Evolutionary conservation across 2,113 vertebrate genomes (phyloP).

Genomic region (Ophiodon elongatus): DNA sequence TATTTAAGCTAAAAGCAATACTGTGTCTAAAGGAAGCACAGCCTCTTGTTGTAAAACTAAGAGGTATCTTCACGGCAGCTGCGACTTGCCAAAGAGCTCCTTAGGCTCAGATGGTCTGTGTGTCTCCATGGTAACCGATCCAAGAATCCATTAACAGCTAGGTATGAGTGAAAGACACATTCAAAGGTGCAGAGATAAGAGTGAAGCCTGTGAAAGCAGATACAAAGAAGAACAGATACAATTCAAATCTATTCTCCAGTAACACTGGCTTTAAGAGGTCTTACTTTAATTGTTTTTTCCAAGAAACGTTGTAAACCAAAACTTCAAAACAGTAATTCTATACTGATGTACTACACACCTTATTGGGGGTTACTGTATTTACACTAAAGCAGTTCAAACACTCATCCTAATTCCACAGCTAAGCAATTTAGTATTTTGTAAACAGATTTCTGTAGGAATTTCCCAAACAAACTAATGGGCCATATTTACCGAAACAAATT

Average conservation of each 20-base stretch:
- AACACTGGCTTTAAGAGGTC: slow-evolving; percentile 26
- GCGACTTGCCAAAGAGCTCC: neutral
- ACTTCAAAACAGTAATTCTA: slow-evolving; percentile 62
- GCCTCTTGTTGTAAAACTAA: neutral
- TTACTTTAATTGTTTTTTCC: slow-evolving; percentile 2
- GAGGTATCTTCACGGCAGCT: neutral
- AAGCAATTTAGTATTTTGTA: slow-evolving; percentile 63
- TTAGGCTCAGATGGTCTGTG: neutral
- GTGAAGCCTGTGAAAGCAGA: neutral
- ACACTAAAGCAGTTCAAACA: slow-evolving; percentile 43
- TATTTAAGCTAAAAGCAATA: neutral
- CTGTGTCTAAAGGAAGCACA: neutral
- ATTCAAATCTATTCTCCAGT: slow-evolving; percentile 13
- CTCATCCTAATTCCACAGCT: slow-evolving; percentile 47
- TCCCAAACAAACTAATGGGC: slow-evolving; percentile 32
- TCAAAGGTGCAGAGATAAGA: slow-evolving; percentile 18
- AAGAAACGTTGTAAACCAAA: slow-evolving; percentile 44
- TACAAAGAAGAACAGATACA: slow-evolving; percentile 4
- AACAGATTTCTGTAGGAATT: slow-evolving; percentile 54
- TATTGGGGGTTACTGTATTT: slow-evolving; percentile 68
- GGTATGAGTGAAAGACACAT: slow-evolving; percentile 28
- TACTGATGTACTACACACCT: slow-evolving; percentile 34
- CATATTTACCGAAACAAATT: slow-evolving; percentile 40
- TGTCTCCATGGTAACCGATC: neutral
- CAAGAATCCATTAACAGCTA: slow-evolving; percentile 10